Base-by-base conservation (phyloP, 2,888 invertebrate genomes). In the Hirudinaria manillensis region DNA sequence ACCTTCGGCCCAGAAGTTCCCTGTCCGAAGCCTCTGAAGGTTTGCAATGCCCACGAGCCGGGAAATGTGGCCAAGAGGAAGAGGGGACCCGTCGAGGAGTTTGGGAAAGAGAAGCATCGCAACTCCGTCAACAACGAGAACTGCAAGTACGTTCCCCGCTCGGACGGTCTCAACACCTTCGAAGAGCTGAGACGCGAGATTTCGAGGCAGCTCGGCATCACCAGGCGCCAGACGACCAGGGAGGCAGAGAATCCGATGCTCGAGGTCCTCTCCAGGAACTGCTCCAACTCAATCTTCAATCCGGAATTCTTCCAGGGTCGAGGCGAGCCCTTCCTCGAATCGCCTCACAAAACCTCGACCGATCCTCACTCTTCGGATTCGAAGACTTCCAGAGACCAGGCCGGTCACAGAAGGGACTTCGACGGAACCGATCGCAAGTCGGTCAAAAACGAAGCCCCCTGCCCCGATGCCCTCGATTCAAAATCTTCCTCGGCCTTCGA, bases 231-330 rank as follows among this genome's bases (percentile, higher is more conserved):
- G 27, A 56, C n/a, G n/a, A 24, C 56, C n/a, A 56, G 27, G 56
- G 56, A 56, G 13, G 3, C 56, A 13, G 56, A 56, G 56, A 56
- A 56, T 56, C 56, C 56, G 27, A 56, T 56, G 27, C 27, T 56
- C n/a, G 56, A 56, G 56, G 56, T 56, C 13, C 56, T 56, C 27
- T 56, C 56, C 3, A 56, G 13, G 67, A 67, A 34, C 21, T 67
- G 67, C 34, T 67, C 67, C 29, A 34, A 67, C 21, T 67, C 67
- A 3, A 32, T 67, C 21, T 67, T 67, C 29, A 67, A 67, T 67
- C 67, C 67, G 32, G 67, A 67, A 13, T 67, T 67, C 24, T 67
- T 67, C 67, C 34, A 34, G 32, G 67, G 67, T 34, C 6, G 67
- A 4, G 67, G 67, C 21, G 67, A 67, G 32, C 67, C 67, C 34